Evolutionary conservation across 2,888 invertebrate genomes (phyloP), one percentile per base, ranked within the genome.

Genomic region (Ophonus ardosiacus): DNA sequence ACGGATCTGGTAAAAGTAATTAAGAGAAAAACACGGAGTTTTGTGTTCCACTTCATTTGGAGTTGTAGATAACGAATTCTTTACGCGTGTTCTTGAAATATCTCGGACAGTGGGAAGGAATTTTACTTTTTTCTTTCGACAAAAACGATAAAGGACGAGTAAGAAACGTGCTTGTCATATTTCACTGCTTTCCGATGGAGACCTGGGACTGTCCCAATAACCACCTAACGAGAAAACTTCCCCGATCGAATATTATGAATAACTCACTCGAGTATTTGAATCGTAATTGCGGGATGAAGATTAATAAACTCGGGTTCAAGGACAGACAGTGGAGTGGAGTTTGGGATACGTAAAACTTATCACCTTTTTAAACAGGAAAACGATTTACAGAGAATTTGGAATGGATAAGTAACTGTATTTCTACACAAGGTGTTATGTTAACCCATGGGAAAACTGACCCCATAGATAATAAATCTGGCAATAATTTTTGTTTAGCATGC

Each of bases 71-170:
- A 82, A 82, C 82, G 82, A 82, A 82, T 82, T 82, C 82, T 74
- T 82, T 82, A 82, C 82, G 82, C 82, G 82, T 82, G 82, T 82
- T 59, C 38, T 51, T 74, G 38, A 40, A 81, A 61, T 81, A 81
- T 81, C 81, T 63, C 40, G 79, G 79, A 81, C 81, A 81, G 21
- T 81, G 56, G 65, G 65, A 24, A 71, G 71, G 71, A 82, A 74
- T 74, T 71, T 68, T 68, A 71, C 59, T 68, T 82, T 59, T 74
- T 71, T 82, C 59, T 74, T 82, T 71, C 82, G 61, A 74, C 74
- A 82, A 82, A 82, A 82, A 82, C 82, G 82, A 71, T 82, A 82
- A 82, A 82, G 82, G 82, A 82, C 82, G 71, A 31, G 68, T 57
- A 74, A 40, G 71, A 59, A 74, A 82, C 82, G 71, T 82, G 82